Base-by-base conservation (phyloP, 2,888 invertebrate genomes). In the Cryptus armator region DNA sequence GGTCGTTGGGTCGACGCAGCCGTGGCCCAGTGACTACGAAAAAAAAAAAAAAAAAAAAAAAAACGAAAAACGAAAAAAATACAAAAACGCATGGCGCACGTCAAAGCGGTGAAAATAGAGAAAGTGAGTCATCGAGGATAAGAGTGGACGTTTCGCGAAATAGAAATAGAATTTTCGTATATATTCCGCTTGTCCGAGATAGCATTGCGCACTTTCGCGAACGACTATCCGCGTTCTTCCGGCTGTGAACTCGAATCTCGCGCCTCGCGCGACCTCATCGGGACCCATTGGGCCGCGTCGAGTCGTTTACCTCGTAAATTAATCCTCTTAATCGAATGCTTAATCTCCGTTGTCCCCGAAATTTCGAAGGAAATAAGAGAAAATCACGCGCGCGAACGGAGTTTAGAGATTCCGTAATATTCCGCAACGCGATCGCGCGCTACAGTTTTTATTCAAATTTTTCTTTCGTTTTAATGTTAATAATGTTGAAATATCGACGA, bases 1-100 rank as follows among this genome's bases (percentile, higher is more conserved):
- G 86, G 85, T 89, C 87, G 88, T 91, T 89, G 86, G 76, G 81
- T 37, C 79, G 75, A 67, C 62, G 64, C 66, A 70, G 75, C 37
- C 84, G 79, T 86, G 83, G 85, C 81, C 85, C 86, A 84, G 84
- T 85, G 81, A 68, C 51, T 64, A 77, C 37, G 37, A 37, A 37
- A 37, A 37, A 9, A 37, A 9, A 37, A 83, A 72, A 56, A 72
- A 44, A 24, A 44, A 72, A 12, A 3, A 14, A 12, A 1, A 48
- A 7, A 48, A 10, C 24, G 24, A 1, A 24, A 79, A 24, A 44
- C 59, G 3, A n/a, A 14, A 48, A 10, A 48, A 7, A n/a, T n/a
- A n/a, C n/a, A 48, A 12, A 62, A 29, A 62, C 14, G 32, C 62
- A 24, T 32, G 6, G 3, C n/a, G 62, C 19, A n/a, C 16, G 16